Percentiles rank a stretch among this genome's conserved stretches.
Conservation (phyloP, 2,797 vertebrate species). For the Odontamblyopus rebecca region DNA sequence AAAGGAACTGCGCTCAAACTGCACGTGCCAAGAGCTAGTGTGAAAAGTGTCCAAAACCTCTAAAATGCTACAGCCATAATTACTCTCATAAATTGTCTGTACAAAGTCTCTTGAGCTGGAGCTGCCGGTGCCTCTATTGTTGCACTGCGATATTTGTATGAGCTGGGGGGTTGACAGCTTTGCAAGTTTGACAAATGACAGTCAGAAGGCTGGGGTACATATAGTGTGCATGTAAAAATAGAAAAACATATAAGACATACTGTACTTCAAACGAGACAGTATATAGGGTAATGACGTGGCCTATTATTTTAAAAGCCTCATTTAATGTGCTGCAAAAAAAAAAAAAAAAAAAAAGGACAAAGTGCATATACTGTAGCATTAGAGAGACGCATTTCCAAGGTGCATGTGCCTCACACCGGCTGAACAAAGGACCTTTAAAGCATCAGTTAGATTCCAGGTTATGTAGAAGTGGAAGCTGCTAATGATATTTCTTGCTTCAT, state of each 20-base stretch:
- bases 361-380: constrained; percentile 1
- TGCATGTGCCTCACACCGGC: constrained; percentile 22
- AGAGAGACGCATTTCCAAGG: constrained; percentile 6
- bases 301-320: constrained; percentile 17
- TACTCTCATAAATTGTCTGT: not conserved
- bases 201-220: constrained; percentile 36
- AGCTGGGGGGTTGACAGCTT: constrained; percentile 48
- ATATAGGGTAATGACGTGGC: constrained; percentile 27
- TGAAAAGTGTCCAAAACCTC: not conserved
- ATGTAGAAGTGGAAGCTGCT: constrained; percentile 54
- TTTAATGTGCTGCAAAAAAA: constrained; percentile 1
- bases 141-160: constrained; percentile 32
- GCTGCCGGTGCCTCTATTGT: constrained; percentile 6
- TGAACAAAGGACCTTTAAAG: constrained; percentile 43
- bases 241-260: constrained; percentile 38
- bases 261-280: constrained; percentile 10
- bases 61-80: not conserved
- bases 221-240: constrained; percentile 42
- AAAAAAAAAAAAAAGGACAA: constrained; percentile 8
- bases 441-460: constrained; percentile 55
- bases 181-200: constrained; percentile 25
- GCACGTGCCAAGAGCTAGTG: not conserved
- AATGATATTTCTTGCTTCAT: constrained; percentile 72
- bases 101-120: not conserved
- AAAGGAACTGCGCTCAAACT: not conserved